Evolutionary conservation across 2,113 vertebrate genomes (phyloP), one percentile per base, ranked within the genome.

Genomic region (Carlito syrichta): DNA sequence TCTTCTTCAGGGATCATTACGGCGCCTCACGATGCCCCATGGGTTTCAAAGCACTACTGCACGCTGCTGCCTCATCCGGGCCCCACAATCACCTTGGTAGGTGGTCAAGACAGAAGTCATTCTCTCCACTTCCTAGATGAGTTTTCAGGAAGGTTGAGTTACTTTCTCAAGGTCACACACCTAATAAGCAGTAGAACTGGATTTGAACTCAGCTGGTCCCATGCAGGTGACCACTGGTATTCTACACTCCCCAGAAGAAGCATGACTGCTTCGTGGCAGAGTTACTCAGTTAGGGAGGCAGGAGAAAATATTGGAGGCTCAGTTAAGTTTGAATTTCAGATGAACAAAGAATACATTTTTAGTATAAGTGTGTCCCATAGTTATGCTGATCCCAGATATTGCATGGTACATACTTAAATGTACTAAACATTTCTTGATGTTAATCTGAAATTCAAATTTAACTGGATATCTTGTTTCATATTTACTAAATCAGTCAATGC

Each of bases 1-100:
- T 97, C 83, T 95, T 86, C 89, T 93, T 91, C 87, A 94, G 92
- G 78, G 77, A 95, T 85, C 74, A 48, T 69, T 86, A 62, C 69
- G 32, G 83, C 19, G 62, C 90, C 50, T 66, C n/a, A 2, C 0
- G 20, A 86, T 74, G 86, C 78, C 86, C 62, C 3, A 2, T 73
- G 48, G 88, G 86, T 94, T 97, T 94, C 89, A 95, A 90, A 96
- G 77, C 8, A 1, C 73, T 74, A 76, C 43, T 3, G 1, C 74
- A 89, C 0, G 2, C 50, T 27, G 14, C n/a, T 43, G 54, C 87
- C 58, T 91, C 95, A 90, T 91, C n/a, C 54, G 30, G 66, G 40
- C 87, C 58, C 86, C 43, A 88, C 92, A 58, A 63, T 95, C 66
- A 45, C 52, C 71, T 78, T 76, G 54, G 38, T 79, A 96, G 87